phyloP scores from a whole-genome alignment of 2,797 vertebrate species.

The Pseudocheirus occidentalis region DNA sequence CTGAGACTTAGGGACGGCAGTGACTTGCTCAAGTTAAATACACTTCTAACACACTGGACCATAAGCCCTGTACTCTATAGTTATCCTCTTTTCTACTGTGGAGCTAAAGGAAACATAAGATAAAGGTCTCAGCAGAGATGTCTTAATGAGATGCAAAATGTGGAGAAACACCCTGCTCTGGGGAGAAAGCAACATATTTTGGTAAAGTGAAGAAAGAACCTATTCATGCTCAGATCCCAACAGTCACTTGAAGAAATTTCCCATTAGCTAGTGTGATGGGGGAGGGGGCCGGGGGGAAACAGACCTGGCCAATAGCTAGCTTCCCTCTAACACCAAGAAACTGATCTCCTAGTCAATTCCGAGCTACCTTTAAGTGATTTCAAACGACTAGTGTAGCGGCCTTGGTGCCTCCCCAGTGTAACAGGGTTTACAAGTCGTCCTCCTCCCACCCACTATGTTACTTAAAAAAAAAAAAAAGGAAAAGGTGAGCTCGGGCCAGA shows the following conservation, averaged over 20 bases:
- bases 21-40: neutral
- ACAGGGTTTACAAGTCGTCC: slow-evolving; percentile 37
- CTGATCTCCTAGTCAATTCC: neutral
- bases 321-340: neutral
- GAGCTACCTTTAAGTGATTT: slow-evolving; percentile 9
- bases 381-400: slow-evolving; percentile 31
- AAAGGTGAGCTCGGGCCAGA: neutral
- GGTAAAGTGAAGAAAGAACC: slow-evolving; percentile 40
- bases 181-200: slow-evolving; percentile 31
- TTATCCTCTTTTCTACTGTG: slow-evolving; percentile 12
- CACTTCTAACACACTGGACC: neutral
- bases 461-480: neutral
- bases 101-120: slow-evolving; percentile 49
- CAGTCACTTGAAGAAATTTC: neutral
- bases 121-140: slow-evolving; percentile 41
- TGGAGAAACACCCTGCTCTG: slow-evolving; percentile 33
- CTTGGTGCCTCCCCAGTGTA: slow-evolving; percentile 11
- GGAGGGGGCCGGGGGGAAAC: neutral
- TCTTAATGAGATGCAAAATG: slow-evolving; percentile 3
- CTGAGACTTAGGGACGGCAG: neutral
- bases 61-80: neutral
- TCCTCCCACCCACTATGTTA: neutral
- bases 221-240: slow-evolving; percentile 14
- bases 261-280: neutral
- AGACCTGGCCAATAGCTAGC: neutral